Percentiles rank a stretch among this genome's conserved stretches.
Conservation (phyloP, 1,140 invertebrate genomes). For the Nasonia giraulti region DNA sequence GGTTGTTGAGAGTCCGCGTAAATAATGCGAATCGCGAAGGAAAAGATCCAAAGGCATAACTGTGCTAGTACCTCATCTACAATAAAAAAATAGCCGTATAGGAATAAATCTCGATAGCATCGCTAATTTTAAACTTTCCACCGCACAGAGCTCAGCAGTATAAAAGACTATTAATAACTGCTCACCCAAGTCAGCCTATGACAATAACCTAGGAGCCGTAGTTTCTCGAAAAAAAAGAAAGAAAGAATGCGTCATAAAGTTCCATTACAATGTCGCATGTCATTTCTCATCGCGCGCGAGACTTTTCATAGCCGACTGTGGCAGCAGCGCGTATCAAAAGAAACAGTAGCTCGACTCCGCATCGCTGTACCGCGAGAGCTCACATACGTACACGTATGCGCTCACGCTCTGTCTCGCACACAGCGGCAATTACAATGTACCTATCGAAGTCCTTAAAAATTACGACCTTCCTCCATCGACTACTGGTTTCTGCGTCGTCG, state of each 20-base stretch:
- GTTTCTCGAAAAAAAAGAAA: slow-evolving; percentile 1
- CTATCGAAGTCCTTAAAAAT: slow-evolving; percentile 50
- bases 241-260: slow-evolving; percentile 37
- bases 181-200: not conserved
- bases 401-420: not conserved
- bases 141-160: not conserved
- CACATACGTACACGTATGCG: not conserved
- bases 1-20: too few relatives aligned
- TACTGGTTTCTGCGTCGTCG: slow-evolving; percentile 27
- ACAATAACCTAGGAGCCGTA: not conserved
- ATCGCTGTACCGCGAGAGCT: not conserved
- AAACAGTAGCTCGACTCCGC: slow-evolving; percentile 5
- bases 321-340: slow-evolving; percentile 33
- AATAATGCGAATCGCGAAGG: too few relatives aligned
- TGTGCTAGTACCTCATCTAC: too few relatives aligned
- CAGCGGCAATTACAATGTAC: slow-evolving; percentile 49
- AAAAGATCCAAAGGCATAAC: too few relatives aligned
- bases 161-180: slow-evolving; percentile 38
- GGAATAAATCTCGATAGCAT: too few relatives aligned
- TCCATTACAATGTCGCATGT: slow-evolving; percentile 42
- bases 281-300: slow-evolving; percentile 41
- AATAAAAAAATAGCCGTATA: too few relatives aligned
- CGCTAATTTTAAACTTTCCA: not conserved
- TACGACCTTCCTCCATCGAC: slow-evolving; percentile 32
- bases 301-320: not conserved